A percentile compares a stretch with the other conserved stretches of the same genome.
These are phyloP conservation scores for Lucilia cuprina DNA, from an alignment of 1,140 invertebrate species.

Conservation along the genomic window DNA sequence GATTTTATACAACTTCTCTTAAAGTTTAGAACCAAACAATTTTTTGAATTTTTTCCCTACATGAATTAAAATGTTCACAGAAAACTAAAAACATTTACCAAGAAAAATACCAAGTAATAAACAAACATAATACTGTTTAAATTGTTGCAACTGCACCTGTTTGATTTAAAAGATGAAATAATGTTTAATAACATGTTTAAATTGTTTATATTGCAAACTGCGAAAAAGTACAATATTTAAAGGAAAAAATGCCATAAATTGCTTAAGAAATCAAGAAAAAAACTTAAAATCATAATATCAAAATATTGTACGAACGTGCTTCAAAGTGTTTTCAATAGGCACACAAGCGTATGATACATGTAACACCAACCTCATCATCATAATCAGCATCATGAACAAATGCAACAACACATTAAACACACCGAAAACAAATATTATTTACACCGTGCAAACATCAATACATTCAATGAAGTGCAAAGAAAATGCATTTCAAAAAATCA, in stretches of 20 bases:
- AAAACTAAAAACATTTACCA: too few relatives aligned
- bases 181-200: neutral
- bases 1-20: too few relatives aligned
- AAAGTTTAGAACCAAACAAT: too few relatives aligned
- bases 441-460: slow-evolving; percentile 20
- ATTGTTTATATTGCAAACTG: neutral
- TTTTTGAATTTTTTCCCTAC: too few relatives aligned
- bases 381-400: neutral
- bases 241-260: neutral
- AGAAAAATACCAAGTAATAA: neutral
- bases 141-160: neutral
- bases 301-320: neutral
- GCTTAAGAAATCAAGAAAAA: neutral
- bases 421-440: neutral
- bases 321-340: neutral
- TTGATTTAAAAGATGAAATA: neutral
- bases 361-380: neutral
- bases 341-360: neutral
- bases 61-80: too few relatives aligned
- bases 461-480: slow-evolving; percentile 19
- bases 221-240: neutral
- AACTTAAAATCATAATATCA: neutral
- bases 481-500: neutral
- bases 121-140: neutral
- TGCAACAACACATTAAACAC: neutral